A percentile compares a stretch with the other conserved stretches of the same genome.
phyloP scores from a whole-genome alignment of 1,140 invertebrate genomes.

The Arctopsyche grandis region DNA sequence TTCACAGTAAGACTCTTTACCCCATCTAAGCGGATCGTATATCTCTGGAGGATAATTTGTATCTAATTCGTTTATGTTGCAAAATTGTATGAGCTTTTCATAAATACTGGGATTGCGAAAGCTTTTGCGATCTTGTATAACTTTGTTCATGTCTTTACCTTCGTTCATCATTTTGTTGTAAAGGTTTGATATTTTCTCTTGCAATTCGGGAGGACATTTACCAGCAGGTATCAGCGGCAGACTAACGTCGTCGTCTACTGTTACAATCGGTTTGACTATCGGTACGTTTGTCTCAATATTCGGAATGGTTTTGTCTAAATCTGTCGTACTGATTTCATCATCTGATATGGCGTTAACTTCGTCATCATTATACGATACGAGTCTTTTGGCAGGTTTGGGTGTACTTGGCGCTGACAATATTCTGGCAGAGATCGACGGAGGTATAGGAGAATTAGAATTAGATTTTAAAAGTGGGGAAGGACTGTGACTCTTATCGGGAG shows the following conservation, averaged over 20 bases:
- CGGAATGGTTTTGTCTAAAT: conserved; percentile 59
- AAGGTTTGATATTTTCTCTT: conserved; percentile 84
- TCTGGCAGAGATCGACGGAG: conserved; percentile 37
- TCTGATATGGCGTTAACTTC: conserved; percentile 77
- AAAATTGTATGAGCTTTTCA: conserved; percentile 94
- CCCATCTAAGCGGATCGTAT: conserved; percentile 92
- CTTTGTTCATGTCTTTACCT: conserved; percentile 87
- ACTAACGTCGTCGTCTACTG: conserved; percentile 77
- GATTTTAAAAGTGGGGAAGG: conserved; percentile 60
- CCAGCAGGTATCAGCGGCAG: conserved; percentile 88
- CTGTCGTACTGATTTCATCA: conserved; percentile 70
- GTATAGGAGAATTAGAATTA: conserved; percentile 58
- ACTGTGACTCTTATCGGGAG: conserved; percentile 58
- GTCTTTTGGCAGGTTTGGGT: conserved; percentile 61
- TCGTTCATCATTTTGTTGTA: conserved; percentile 81
- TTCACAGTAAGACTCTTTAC: conserved; percentile 93
- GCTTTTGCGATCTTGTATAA: conserved; percentile 91
- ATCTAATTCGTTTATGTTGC: conserved; percentile 93
- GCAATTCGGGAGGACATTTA: conserved; percentile 80
- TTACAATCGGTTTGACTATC: conserved; percentile 69
- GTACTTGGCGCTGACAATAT: conserved; percentile 58
- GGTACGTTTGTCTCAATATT: conserved; percentile 68
- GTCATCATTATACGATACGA: conserved; percentile 85
- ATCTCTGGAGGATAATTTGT: conserved; percentile 94
- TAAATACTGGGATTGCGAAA: conserved; percentile 98